Percentiles rank a stretch among this genome's conserved stretches.
These are phyloP conservation scores for Thamnophis elegans DNA, from an alignment of 2,797 vertebrate genomes.

Conservation along the genomic window DNA sequence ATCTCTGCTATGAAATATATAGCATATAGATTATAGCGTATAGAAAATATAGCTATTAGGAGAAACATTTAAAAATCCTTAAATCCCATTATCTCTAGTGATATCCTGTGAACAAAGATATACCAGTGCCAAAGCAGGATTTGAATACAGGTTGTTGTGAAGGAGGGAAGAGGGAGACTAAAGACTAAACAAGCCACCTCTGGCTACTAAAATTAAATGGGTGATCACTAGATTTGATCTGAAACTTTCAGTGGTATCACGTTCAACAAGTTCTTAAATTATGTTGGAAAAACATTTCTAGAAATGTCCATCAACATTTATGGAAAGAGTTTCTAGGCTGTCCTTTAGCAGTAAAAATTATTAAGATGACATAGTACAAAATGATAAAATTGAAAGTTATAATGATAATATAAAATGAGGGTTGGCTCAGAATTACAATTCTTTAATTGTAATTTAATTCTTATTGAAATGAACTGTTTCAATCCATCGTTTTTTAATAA, in stretches of 20 bases:
- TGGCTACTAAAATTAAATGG: background rate
- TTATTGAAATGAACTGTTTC: background rate
- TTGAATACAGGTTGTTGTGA: background rate
- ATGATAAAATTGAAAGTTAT: background rate
- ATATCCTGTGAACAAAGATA: background rate
- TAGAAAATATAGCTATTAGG: background rate
- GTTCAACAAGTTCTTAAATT: background rate
- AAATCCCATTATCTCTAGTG: background rate
- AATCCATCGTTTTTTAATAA: background rate
- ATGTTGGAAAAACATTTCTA: background rate
- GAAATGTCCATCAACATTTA: background rate
- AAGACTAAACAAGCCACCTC: background rate
- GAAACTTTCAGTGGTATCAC: background rate
- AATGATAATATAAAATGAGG: background rate
- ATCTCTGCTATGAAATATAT: background rate
- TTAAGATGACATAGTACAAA: background rate
- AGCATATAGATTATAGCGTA: background rate
- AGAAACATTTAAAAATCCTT: background rate
- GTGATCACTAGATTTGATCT: background rate
- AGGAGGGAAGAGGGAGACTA: background rate
- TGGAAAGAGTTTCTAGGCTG: background rate
- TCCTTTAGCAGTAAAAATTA: background rate
- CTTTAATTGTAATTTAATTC: background rate
- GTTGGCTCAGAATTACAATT: background rate
- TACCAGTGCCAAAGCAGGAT: background rate